A percentile compares a stretch with the other conserved stretches of the same genome.
These are phyloP conservation scores for Myotis daubentonii DNA, from an alignment of 2,797 vertebrate species.

Conservation along the genomic window DNA sequence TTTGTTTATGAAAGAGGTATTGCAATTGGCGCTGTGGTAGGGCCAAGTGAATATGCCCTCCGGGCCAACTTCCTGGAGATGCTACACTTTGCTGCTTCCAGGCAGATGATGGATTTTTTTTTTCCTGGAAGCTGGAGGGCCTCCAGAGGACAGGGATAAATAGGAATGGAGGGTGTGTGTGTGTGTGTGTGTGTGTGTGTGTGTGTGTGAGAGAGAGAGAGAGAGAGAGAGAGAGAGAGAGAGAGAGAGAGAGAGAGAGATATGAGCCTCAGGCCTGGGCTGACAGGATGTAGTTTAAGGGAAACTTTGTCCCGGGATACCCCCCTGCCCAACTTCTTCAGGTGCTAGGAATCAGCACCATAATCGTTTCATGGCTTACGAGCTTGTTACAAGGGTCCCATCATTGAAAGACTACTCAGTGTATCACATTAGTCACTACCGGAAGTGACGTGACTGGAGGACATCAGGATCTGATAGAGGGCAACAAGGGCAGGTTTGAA, in stretches of 20 bases:
- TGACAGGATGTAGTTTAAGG: background rate
- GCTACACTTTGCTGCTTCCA: background rate
- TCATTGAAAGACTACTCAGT: background rate
- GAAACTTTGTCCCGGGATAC: background rate
- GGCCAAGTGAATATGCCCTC: background rate
- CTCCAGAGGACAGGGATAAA: background rate
- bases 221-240: background rate
- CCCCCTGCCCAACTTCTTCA: background rate
- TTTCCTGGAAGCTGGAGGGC: background rate
- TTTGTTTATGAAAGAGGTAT: background rate
- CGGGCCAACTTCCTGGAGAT: background rate
- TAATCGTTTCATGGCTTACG: conserved; percentile 4
- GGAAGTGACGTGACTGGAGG: background rate
- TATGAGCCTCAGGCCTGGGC: rapidly evolving
- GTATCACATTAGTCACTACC: conserved; percentile 14
- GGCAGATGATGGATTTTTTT: background rate
- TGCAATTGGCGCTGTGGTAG: background rate
- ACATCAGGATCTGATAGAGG: background rate
- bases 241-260: conserved; percentile 33
- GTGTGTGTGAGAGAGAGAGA: background rate
- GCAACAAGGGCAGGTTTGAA: background rate
- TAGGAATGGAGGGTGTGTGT: rapidly evolving
- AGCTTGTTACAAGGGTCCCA: background rate
- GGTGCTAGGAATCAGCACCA: background rate
- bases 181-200: no score